These are phyloP conservation scores for Formica aserva DNA, from an alignment of 2,888 invertebrate species.

Conservation along the genomic window DNA sequence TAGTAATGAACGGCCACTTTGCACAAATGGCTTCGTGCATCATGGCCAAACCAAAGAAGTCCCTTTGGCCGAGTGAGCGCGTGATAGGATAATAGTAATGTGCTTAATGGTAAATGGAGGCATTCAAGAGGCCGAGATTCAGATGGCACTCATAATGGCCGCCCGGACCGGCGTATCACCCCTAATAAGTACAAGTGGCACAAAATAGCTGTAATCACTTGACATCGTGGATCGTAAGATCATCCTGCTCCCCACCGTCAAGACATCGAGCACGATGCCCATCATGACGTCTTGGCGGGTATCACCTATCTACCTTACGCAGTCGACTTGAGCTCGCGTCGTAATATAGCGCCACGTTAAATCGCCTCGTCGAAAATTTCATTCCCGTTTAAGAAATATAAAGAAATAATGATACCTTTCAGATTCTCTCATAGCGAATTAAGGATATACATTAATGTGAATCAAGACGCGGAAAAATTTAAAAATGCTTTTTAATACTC, in stretches of 20 bases:
- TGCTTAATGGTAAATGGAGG: constrained; percentile 86
- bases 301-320: constrained; percentile 28
- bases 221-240: constrained; percentile 82
- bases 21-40: constrained; percentile 85
- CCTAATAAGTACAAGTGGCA: constrained; percentile 86
- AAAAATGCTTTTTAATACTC: neutral
- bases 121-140: constrained; percentile 85
- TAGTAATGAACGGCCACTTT: constrained; percentile 86
- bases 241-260: constrained; percentile 75
- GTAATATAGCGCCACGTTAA: constrained; percentile 29
- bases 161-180: constrained; percentile 83
- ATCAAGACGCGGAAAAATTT: neutral
- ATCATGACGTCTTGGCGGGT: constrained; percentile 41
- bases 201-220: constrained; percentile 85
- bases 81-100: constrained; percentile 86
- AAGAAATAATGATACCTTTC: neutral
- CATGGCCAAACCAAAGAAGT: constrained; percentile 82
- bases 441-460: neutral
- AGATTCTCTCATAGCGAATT: neutral
- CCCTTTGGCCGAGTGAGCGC: constrained; percentile 80
- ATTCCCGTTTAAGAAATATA: neutral
- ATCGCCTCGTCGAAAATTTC: constrained; percentile 8
- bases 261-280: constrained; percentile 63
- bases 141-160: constrained; percentile 85
- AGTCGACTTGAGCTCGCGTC: neutral